Evolutionary conservation across 2,113 vertebrate species (phyloP), one percentile per base, ranked within the genome.

Genomic region (Sisor rabdophorus): DNA sequence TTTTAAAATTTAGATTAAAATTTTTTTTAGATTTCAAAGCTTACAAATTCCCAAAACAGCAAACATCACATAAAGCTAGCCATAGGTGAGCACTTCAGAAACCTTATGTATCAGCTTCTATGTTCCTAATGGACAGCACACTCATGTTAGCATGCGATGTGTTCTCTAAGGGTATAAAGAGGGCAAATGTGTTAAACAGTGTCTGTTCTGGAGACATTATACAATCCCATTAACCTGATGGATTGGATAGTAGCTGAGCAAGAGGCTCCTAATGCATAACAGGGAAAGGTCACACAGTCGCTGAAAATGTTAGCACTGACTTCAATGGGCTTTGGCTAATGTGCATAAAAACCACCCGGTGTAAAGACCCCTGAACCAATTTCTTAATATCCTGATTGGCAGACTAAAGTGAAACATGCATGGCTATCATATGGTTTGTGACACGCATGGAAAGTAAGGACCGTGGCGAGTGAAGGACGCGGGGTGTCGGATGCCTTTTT

Each of bases 141-240:
- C 47, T 69, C 52, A 69, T 52, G 24, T 47, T 74, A 11, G 36
- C 40, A 26, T n/a, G 8, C 50, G 71, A 44, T 56, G 36, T 26
- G 56, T 44, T 44, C 22, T 63, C 16, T 56, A 58, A 15, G 4
- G 65, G 10, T 30, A 69, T 20, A 17, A 20, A 47, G 47, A 8
- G 20, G 3, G 2, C 11, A 1, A 11, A 68, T 65, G 53, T 15
- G 30, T 61, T 61, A 75, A 77, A 78, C 26, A 32, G 32, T 73
- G 73, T 71, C 63, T 54, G 55, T 78, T 76, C 70, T 70, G 56
- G 55, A 52, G 44, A 22, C 73, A 67, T 28, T 79, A 82, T 75
- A 78, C 80, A 79, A 80, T 71, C 60, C 76, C 71, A 84, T 82
- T 80, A 80, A 73, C 72, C 72, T 82, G 80, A 82, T 84, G 75